Conservation (phyloP, 2,113 vertebrate genomes). For the Empidonax alnorum region DNA sequence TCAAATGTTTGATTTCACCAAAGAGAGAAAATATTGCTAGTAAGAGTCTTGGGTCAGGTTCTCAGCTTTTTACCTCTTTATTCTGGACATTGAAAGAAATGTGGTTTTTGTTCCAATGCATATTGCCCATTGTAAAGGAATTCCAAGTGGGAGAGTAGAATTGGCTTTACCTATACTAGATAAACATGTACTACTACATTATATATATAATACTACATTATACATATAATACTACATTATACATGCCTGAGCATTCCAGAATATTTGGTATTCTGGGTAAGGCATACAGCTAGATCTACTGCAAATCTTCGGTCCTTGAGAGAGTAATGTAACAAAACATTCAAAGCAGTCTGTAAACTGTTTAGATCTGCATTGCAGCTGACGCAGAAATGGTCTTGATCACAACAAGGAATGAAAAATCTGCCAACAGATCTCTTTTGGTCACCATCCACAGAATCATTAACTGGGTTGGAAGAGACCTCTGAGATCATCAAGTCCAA, state of each 20-base stretch:
- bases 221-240: background rate
- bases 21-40: background rate
- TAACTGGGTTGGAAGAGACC: too few species aligned
- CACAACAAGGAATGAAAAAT: background rate
- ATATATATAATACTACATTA: background rate
- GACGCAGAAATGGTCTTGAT: background rate
- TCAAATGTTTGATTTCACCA: background rate
- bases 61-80: background rate
- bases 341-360: background rate
- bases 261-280: background rate
- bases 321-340: background rate
- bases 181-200: background rate
- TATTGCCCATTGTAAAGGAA: background rate
- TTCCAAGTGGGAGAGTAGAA: background rate
- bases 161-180: background rate
- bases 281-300: background rate
- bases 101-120: background rate
- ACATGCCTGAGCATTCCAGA: background rate
- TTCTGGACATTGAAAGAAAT: background rate
- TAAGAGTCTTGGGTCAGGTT: background rate
- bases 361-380: background rate
- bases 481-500: too few species aligned
- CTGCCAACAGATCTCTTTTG: background rate
- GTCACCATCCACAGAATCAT: background rate
- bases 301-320: background rate